Conservation (phyloP, 2,113 vertebrate genomes). For the Spheniscus mendiculus region DNA sequence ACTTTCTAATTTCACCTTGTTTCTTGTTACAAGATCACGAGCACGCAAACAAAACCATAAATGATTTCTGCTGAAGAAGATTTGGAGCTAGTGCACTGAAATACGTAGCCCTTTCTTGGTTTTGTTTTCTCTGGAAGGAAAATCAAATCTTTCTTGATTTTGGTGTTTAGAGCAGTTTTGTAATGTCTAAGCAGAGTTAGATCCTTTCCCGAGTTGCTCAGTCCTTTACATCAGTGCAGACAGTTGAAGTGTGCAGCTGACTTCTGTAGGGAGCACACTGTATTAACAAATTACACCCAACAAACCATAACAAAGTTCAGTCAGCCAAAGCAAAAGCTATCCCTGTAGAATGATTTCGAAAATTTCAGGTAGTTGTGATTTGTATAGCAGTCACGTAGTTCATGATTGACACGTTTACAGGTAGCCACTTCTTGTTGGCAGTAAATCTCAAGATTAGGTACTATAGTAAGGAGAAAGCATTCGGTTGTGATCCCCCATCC, state of each 20-base stretch:
- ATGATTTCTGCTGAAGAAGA: not conserved
- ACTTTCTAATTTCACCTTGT: not conserved
- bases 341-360: not conserved
- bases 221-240: not conserved
- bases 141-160: not conserved
- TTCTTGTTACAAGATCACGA: not conserved
- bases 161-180: not conserved
- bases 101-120: not conserved
- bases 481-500: not conserved
- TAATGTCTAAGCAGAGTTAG: not conserved
- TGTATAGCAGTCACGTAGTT: not conserved
- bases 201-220: not conserved
- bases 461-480: not conserved
- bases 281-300: not conserved
- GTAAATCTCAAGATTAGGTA: not conserved
- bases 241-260: conserved; percentile 6
- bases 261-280: not conserved
- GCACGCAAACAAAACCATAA: not conserved
- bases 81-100: not conserved
- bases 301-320: not conserved
- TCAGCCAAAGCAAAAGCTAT: not conserved
- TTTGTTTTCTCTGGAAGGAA: not conserved
- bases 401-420: not conserved
- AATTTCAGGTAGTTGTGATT: not conserved
- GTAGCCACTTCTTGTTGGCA: not conserved